Percentiles rank a stretch among this genome's conserved stretches.
These are phyloP conservation scores for Sitta carolinensis DNA, from an alignment of 2,797 vertebrate genomes.

Conservation along the genomic window DNA sequence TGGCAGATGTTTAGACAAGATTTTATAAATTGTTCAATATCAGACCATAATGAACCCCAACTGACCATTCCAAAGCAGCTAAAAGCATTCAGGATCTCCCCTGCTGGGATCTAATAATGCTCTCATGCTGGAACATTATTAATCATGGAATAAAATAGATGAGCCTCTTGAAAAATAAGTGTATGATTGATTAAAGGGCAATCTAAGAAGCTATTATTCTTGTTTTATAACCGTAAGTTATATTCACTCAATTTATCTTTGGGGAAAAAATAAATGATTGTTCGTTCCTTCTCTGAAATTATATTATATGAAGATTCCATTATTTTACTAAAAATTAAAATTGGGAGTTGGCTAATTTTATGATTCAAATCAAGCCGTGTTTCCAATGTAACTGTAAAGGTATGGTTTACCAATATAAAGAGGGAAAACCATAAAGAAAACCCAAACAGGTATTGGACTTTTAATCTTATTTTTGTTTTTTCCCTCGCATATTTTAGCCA, in stretches of 20 bases:
- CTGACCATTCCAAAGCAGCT: slow-evolving; percentile 90
- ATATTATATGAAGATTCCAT: slow-evolving; percentile 66
- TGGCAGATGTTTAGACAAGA: slow-evolving; percentile 99
- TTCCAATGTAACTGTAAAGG: slow-evolving; percentile 5
- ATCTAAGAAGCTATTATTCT: slow-evolving; percentile 86
- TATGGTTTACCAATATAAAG: slow-evolving; percentile 10
- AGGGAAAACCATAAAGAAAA: background rate
- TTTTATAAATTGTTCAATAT: slow-evolving; percentile 99
- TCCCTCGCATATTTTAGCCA: background rate
- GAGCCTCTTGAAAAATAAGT: slow-evolving; percentile 86
- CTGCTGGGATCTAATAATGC: slow-evolving; percentile 91
- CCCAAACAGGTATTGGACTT: background rate
- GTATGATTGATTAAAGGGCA: slow-evolving; percentile 88
- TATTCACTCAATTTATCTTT: slow-evolving; percentile 86
- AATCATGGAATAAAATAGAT: slow-evolving; percentile 94
- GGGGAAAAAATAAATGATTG: slow-evolving; percentile 78
- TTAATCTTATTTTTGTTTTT: background rate
- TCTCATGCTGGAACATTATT: slow-evolving; percentile 86
- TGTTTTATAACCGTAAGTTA: slow-evolving; percentile 84
- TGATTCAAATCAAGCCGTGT: slow-evolving; percentile 36
- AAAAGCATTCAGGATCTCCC: slow-evolving; percentile 87
- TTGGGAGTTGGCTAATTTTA: slow-evolving; percentile 41
- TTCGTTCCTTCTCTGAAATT: slow-evolving; percentile 74
- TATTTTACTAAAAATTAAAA: slow-evolving; percentile 68
- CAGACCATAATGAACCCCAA: slow-evolving; percentile 94